Evolutionary conservation across 2,797 vertebrate species (phyloP), one percentile per base, ranked within the genome.

Genomic region (Macropus fuliginosus): DNA sequence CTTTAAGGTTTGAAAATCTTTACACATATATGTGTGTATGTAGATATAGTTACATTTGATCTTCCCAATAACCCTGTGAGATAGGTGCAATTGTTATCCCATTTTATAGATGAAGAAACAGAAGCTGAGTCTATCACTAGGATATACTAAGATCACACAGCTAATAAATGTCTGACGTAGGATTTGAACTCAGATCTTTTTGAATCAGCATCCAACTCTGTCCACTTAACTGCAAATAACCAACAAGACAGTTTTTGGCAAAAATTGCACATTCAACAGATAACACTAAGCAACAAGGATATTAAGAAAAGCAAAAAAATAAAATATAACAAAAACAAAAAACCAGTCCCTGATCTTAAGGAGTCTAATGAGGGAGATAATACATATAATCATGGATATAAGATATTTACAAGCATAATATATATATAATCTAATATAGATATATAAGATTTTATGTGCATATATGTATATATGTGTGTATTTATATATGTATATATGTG

Each of bases 331-430:
- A 59, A 29, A 59, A 59, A 31, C 56, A 57, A 62, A 81, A 95
- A 93, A 14, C 56, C 28, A 34, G 27, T 54, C 46, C 40, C 40
- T 16, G n/a, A 21, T 50, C 5, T 55, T n/a, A 3, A 55, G 52
- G 54, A 93, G 54, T 34, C 18, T 24, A 93, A 92, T 81, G 14
- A 57, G n/a, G 59, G 40, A 59, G 93, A 66, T 91, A 93, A 54
- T 0, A 14, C 40, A n/a, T 56, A 92, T 6, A 91, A 90, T 62
- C 55, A n/a, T n/a, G 5, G 4, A 66, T n/a, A n/a, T 1, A 66
- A 31, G 57, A 12, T 91, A 95, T 56, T 56, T 90, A 62, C 31
- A 46, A 9, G 0, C 6, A 16, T 52, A 57, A 0, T 28, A 57
- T 57, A 57, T 57, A 24, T 56, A 56, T 56, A 27, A 56, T 56